phyloP scores from a whole-genome alignment of 2,888 invertebrate genomes.

The Synergus laeviventris region DNA sequence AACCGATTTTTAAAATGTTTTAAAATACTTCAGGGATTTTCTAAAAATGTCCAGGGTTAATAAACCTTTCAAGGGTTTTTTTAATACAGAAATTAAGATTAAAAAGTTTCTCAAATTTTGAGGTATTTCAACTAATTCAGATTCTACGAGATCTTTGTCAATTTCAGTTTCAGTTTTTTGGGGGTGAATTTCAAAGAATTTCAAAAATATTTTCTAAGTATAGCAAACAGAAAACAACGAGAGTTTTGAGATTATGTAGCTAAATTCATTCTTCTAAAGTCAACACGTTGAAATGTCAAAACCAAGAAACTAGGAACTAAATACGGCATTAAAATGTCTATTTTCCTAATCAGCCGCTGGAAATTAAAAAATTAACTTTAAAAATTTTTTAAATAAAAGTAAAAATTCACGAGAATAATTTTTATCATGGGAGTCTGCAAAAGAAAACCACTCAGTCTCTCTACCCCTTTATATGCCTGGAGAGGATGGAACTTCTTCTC shows the following conservation, averaged over 20 bases:
- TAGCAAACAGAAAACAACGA: no score
- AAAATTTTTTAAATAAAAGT: neutral
- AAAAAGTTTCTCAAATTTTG: no score
- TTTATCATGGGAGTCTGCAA: conserved; percentile 3
- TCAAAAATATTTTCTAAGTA: no score
- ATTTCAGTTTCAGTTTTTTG: no score
- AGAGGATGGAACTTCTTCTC: conserved; percentile 23
- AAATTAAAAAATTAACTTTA: neutral
- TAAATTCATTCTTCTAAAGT: neutral
- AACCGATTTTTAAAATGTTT: no score
- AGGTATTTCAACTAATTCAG: no score
- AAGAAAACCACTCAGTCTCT: neutral
- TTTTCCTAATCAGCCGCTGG: neutral
- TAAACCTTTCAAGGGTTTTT: no score
- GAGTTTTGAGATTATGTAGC: neutral
- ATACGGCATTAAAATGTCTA: neutral
- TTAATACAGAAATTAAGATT: no score
- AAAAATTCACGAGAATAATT: neutral
- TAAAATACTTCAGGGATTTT: no score
- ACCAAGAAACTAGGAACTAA: neutral
- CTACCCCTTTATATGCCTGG: neutral
- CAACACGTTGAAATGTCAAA: neutral
- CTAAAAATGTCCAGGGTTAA: no score
- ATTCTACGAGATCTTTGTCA: no score
- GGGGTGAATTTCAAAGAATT: no score